Percentiles rank a stretch among this genome's conserved stretches.
Conservation (phyloP, 23 tunicate species). For the Halocynthia aurantium region DNA sequence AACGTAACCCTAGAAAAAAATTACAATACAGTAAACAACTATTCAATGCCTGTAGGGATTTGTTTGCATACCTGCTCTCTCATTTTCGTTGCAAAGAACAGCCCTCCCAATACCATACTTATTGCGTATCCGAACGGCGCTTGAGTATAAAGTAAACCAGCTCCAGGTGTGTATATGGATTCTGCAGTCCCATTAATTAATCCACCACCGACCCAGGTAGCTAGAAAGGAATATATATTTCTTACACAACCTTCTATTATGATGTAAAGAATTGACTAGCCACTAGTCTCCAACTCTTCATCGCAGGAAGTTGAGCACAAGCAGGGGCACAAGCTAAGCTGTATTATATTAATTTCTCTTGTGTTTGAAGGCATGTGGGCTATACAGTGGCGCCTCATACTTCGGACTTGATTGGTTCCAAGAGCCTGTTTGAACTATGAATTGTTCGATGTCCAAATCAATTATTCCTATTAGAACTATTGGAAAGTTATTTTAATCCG, state of each 20-base stretch:
- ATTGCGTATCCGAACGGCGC: slow-evolving; percentile 68
- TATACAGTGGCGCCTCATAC: too few species aligned
- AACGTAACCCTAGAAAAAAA: slow-evolving; percentile 50
- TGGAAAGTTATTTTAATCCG: too few species aligned
- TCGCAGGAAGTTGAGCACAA: too few species aligned
- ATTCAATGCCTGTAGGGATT: neutral
- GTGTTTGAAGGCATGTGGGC: too few species aligned
- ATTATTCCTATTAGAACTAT: too few species aligned
- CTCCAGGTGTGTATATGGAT: slow-evolving; percentile 49
- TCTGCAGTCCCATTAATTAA: slow-evolving; percentile 92
- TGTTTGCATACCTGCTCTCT: slow-evolving; percentile 43
- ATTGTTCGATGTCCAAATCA: too few species aligned
- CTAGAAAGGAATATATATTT: slow-evolving; percentile 27
- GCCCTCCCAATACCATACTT: slow-evolving; percentile 53
- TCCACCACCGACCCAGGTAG: slow-evolving; percentile 99
- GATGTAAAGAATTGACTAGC: neutral
- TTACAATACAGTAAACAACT: neutral
- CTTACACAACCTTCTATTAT: neutral
- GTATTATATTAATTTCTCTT: too few species aligned
- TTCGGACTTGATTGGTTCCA: too few species aligned
- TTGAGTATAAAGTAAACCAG: slow-evolving; percentile 80
- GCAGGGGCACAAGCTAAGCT: too few species aligned
- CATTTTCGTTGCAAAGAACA: slow-evolving; percentile 78
- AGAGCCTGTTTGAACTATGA: too few species aligned
- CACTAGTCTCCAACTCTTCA: too few species aligned